phyloP scores from a whole-genome alignment of 1,140 invertebrate species.

The Nomia melanderi region DNA sequence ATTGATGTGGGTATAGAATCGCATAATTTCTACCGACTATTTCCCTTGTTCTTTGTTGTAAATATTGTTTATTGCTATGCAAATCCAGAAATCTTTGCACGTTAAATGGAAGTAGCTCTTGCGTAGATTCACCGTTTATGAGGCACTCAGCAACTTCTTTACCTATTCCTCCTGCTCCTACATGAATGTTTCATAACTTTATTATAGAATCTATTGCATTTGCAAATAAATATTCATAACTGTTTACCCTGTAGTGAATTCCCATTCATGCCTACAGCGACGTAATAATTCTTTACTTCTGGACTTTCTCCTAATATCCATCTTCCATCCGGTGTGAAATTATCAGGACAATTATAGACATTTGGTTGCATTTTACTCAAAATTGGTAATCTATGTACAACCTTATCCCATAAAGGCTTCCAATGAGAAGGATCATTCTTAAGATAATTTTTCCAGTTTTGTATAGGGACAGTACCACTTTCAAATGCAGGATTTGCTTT shows the following conservation, averaged over 20 bases:
- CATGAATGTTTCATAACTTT: conserved; percentile 15
- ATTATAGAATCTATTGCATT: background rate
- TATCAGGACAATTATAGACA: conserved; percentile 87
- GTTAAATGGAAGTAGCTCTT: conserved; percentile 85
- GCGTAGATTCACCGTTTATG: conserved; percentile 84
- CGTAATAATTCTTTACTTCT: conserved; percentile 90
- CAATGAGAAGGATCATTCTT: conserved; percentile 86
- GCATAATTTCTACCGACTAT: conserved; percentile 86
- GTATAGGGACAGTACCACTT: conserved; percentile 80
- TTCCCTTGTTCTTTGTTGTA: conserved; percentile 88
- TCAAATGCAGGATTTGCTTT: conserved; percentile 85
- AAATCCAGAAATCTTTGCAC: conserved; percentile 90
- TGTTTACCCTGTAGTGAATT: conserved; percentile 82
- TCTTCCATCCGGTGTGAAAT: conserved; percentile 88
- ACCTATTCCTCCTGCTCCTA: conserved; percentile 88
- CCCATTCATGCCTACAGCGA: conserved; percentile 88
- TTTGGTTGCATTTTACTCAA: conserved; percentile 83
- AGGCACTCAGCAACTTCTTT: conserved; percentile 89
- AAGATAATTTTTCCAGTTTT: conserved; percentile 83
- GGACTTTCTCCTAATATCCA: conserved; percentile 88
- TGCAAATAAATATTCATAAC: background rate
- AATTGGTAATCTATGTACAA: conserved; percentile 85
- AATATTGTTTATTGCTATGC: conserved; percentile 90
- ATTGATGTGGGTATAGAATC: conserved; percentile 85
- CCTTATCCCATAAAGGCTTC: conserved; percentile 83